Evolutionary conservation across 2,797 vertebrate species (phyloP).

Genomic region (Spea hammondii): DNA sequence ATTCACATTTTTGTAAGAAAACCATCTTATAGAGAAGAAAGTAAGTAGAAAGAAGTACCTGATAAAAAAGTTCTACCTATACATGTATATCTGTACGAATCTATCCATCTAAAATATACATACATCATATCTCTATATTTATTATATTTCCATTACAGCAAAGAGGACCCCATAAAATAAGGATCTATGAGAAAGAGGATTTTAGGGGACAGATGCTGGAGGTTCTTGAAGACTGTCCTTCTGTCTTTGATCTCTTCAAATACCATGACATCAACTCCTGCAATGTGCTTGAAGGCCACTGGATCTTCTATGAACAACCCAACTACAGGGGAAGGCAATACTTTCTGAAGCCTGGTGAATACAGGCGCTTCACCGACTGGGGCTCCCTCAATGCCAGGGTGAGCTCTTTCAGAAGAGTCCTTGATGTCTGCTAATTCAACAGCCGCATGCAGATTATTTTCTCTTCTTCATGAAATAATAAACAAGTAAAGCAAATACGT

Average conservation of each 20-base stretch:
- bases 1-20: neutral
- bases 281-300: slow-evolving; percentile 56
- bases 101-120: too few relatives aligned
- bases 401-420: slow-evolving; percentile 54
- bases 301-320: slow-evolving; percentile 58
- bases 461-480: slow-evolving; percentile 20
- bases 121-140: neutral
- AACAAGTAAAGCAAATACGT: slow-evolving; percentile 16
- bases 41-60: too few relatives aligned
- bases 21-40: neutral
- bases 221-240: slow-evolving; percentile 55
- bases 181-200: slow-evolving; percentile 57
- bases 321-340: slow-evolving; percentile 55
- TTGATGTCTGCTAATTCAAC: slow-evolving; percentile 29
- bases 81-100: neutral
- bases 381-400: slow-evolving; percentile 51
- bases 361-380: slow-evolving; percentile 51
- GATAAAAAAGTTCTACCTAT: neutral
- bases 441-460: neutral
- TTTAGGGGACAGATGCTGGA: slow-evolving; percentile 57
- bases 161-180: slow-evolving; percentile 50
- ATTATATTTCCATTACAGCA: slow-evolving; percentile 17
- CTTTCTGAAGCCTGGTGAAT: slow-evolving; percentile 54
- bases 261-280: slow-evolving; percentile 56
- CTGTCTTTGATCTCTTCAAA: slow-evolving; percentile 59